Evolutionary conservation across 2,888 invertebrate genomes (phyloP).

Genomic region (Autographa gamma): DNA sequence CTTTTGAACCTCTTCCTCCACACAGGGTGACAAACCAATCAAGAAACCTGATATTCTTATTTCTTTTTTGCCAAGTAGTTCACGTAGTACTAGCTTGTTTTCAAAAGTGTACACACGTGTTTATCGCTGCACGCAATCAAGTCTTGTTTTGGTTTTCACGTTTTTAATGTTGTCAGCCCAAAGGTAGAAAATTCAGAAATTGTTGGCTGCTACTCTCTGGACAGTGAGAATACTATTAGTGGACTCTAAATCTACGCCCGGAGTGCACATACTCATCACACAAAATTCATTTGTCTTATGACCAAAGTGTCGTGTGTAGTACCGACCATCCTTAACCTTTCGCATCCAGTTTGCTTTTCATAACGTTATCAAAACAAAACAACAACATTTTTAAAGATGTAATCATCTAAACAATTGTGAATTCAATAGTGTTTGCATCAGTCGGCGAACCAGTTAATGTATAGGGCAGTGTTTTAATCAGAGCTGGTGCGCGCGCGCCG

Average conservation of each 20-base stretch:
- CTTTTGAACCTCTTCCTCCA: too few species aligned
- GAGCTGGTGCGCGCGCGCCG: constrained; percentile 44
- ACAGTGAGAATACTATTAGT: neutral
- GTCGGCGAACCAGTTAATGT: constrained; percentile 39
- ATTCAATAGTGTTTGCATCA: constrained; percentile 14
- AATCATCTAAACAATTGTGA: constrained; percentile 10
- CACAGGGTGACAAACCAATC: too few species aligned
- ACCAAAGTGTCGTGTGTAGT: too few species aligned
- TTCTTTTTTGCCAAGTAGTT: neutral
- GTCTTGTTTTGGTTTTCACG: neutral
- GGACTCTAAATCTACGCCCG: neutral
- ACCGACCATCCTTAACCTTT: too few species aligned
- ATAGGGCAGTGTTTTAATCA: constrained; percentile 47
- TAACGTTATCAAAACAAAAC: too few species aligned
- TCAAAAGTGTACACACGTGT: neutral
- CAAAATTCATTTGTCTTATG: too few species aligned
- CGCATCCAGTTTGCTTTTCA: too few species aligned
- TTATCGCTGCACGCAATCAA: constrained; percentile 1
- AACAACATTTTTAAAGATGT: neutral
- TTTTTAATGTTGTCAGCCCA: neutral
- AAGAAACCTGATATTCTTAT: too few species aligned
- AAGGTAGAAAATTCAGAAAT: neutral
- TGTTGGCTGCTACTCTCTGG: neutral
- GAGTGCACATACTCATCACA: too few species aligned
- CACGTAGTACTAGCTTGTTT: neutral